Conservation (phyloP, 2,888 invertebrate genomes). For the Aleiodes testaceus region DNA sequence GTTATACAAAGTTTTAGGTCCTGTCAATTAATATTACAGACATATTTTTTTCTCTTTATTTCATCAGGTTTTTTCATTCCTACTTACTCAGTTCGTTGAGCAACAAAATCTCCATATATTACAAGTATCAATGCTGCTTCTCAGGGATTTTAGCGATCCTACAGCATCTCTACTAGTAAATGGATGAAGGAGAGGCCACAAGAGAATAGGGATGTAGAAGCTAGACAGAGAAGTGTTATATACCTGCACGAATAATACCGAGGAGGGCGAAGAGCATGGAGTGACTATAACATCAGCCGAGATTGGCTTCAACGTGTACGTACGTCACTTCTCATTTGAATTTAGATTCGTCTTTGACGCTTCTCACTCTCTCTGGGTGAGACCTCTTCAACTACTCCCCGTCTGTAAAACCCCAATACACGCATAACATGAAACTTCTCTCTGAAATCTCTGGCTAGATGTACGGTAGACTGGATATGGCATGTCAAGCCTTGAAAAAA, state of each 20-base stretch:
- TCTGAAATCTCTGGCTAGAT: no score
- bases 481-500: no score
- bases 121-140: conserved; percentile 36
- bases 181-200: conserved; percentile 10
- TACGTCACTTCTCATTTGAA: conserved; percentile 67
- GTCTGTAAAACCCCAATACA: not conserved
- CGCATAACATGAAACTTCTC: not conserved
- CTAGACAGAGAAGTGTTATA: conserved; percentile 5
- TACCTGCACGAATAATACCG: conserved; percentile 49
- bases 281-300: conserved; percentile 62
- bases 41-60: no score
- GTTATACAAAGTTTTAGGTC: no score
- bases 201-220: conserved; percentile 24
- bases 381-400: not conserved
- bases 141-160: conserved; percentile 33
- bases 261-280: conserved; percentile 37
- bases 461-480: no score
- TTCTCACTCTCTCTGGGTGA: conserved; percentile 32
- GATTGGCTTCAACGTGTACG: conserved; percentile 63
- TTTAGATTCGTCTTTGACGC: conserved; percentile 65
- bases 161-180: conserved; percentile 8
- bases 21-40: no score
- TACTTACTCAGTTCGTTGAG: not conserved
- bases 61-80: conserved; percentile 2
- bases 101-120: conserved; percentile 9